Percentiles rank a stretch among this genome's conserved stretches.
Evolutionary conservation across 1,140 invertebrate genomes (phyloP).

Genomic region (Nephila pilipes): DNA sequence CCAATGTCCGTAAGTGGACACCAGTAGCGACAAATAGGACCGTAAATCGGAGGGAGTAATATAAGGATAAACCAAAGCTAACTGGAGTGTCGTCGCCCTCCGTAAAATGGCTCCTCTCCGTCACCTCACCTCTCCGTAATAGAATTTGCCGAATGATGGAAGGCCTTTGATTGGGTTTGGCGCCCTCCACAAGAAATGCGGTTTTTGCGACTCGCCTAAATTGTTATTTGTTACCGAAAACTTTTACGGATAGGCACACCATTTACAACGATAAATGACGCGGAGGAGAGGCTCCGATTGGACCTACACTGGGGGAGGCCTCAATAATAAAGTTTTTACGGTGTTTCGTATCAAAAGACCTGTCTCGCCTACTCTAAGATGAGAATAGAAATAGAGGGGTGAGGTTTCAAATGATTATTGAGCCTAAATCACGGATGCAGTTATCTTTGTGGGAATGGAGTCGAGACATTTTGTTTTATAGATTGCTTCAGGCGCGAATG

Average conservation of each 20-base stretch:
- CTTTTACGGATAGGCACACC: constrained; percentile 69
- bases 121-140: constrained; percentile 57
- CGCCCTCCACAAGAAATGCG: constrained; percentile 55
- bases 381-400: neutral
- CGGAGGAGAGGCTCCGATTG: neutral
- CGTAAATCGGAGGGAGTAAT: constrained; percentile 74
- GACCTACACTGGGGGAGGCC: neutral
- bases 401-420: constrained; percentile 24
- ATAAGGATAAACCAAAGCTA: constrained; percentile 70
- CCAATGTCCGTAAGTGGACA: constrained; percentile 75
- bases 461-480: neutral
- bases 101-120: constrained; percentile 46
- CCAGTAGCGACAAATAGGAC: constrained; percentile 75
- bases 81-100: constrained; percentile 38
- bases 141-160: constrained; percentile 72
- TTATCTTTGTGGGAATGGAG: neutral
- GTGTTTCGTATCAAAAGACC: neutral
- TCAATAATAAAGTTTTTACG: constrained; percentile 14
- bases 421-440: neutral
- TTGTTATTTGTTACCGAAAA: constrained; percentile 76
- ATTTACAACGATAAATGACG: constrained; percentile 71
- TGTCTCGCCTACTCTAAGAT: neutral
- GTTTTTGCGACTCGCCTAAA: constrained; percentile 61
- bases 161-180: constrained; percentile 73
- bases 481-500: neutral